Conservation (phyloP, 2,888 invertebrate species). For the Baronia brevicornis region DNA sequence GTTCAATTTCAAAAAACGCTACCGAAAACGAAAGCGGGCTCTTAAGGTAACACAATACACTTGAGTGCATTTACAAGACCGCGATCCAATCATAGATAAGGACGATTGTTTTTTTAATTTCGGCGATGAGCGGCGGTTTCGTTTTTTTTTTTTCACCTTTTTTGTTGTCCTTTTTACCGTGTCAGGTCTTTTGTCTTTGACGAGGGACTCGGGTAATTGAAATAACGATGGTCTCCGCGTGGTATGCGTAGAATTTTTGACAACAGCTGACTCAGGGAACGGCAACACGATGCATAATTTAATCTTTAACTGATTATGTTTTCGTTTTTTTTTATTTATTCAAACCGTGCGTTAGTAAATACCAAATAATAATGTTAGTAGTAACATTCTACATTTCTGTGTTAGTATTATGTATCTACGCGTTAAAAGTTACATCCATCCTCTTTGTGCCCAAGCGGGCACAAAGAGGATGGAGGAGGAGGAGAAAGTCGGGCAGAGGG, state of each 20-base stretch:
- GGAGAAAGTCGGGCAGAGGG: too few relatives aligned
- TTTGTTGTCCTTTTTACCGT: slow-evolving; percentile 40
- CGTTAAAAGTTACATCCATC: too few relatives aligned
- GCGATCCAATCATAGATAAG: slow-evolving; percentile 75
- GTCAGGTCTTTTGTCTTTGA: slow-evolving; percentile 74
- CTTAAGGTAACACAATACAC: slow-evolving; percentile 58
- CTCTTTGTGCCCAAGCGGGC: too few relatives aligned
- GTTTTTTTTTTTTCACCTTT: slow-evolving; percentile 23
- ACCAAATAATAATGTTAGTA: too few relatives aligned
- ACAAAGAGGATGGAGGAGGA: too few relatives aligned
- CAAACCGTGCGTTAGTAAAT: too few relatives aligned
- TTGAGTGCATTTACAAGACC: slow-evolving; percentile 67
- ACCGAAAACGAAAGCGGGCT: slow-evolving; percentile 59
- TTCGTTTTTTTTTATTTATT: slow-evolving; percentile 18
- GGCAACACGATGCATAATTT: slow-evolving; percentile 13
- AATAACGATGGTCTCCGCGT: slow-evolving; percentile 64
- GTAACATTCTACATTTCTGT: too few relatives aligned
- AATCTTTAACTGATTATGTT: slow-evolving; percentile 19
- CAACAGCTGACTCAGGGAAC: slow-evolving; percentile 57
- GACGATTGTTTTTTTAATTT: slow-evolving; percentile 51
- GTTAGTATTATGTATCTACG: too few relatives aligned
- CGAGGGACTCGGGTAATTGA: slow-evolving; percentile 69
- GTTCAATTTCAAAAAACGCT: slow-evolving; percentile 51
- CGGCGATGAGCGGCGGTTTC: slow-evolving; percentile 40
- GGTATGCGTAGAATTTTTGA: slow-evolving; percentile 67